phyloP scores from a whole-genome alignment of 2,888 invertebrate genomes.

The Athripsodes cinereus region DNA sequence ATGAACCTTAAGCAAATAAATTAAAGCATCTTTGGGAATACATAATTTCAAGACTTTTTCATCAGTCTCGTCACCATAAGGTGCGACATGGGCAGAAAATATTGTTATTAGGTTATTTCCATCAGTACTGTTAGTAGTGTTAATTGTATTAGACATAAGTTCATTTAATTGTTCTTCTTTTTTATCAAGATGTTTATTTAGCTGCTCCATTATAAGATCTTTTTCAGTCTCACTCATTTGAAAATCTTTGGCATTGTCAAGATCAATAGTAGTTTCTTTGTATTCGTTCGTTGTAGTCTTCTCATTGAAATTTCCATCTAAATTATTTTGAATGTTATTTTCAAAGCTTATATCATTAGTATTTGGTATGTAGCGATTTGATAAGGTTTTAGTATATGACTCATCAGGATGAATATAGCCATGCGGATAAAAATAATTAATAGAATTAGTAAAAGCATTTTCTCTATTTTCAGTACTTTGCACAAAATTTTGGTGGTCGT shows the following conservation, averaged over 20 bases:
- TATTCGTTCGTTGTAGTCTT: background rate
- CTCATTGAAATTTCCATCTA: background rate
- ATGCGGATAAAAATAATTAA: slow-evolving; percentile 1
- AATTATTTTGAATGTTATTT: background rate
- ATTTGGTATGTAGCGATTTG: background rate
- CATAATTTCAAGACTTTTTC: slow-evolving; percentile 24
- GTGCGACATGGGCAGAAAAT: slow-evolving; percentile 25
- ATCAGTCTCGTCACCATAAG: slow-evolving; percentile 18
- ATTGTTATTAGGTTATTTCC: slow-evolving; percentile 20
- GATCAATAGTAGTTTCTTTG: background rate
- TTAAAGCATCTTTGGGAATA: slow-evolving; percentile 21
- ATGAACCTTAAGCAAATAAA: slow-evolving; percentile 21
- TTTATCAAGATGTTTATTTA: slow-evolving; percentile 1
- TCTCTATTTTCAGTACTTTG: background rate
- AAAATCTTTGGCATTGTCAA: slow-evolving; percentile 1
- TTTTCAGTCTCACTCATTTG: background rate
- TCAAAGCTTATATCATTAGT: background rate
- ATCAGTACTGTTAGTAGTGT: background rate
- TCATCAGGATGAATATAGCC: background rate
- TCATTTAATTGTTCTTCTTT: background rate
- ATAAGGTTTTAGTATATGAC: background rate
- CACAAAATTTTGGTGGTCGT: slow-evolving; percentile 24
- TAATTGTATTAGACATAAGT: background rate
- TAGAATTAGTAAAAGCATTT: slow-evolving; percentile 7
- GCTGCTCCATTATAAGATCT: background rate